Conservation (phyloP, 1,140 invertebrate genomes). For the Penaeus indicus region DNA sequence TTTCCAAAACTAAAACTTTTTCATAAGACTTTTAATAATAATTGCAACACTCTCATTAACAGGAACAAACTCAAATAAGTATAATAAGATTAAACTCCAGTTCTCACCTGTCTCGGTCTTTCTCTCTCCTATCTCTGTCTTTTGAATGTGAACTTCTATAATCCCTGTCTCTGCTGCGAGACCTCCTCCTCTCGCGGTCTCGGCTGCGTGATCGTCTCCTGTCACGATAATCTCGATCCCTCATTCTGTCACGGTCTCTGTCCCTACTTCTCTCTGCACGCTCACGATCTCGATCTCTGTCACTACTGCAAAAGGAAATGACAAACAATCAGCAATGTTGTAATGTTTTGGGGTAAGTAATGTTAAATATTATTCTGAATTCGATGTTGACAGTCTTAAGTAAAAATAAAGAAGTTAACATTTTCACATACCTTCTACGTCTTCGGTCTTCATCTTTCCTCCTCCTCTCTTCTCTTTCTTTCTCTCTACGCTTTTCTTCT, state of each 20-base stretch:
- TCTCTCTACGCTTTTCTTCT: slow-evolving; percentile 62
- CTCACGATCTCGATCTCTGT: slow-evolving; percentile 43
- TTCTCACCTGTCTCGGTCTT: slow-evolving; percentile 49
- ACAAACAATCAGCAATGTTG: background rate
- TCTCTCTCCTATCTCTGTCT: slow-evolving; percentile 46
- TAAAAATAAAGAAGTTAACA: background rate
- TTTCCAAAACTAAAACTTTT: too few relatives aligned
- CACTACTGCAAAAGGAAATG: slow-evolving; percentile 16
- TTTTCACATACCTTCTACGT: slow-evolving; percentile 21
- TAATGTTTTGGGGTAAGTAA: background rate
- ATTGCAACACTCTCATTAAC: background rate
- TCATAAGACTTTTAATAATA: background rate
- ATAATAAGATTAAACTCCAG: background rate
- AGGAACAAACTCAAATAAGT: background rate
- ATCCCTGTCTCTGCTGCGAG: slow-evolving; percentile 19
- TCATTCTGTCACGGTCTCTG: slow-evolving; percentile 43
- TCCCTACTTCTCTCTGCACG: slow-evolving; percentile 49
- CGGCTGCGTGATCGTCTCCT: slow-evolving; percentile 46
- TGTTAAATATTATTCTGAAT: background rate
- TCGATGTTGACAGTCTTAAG: background rate
- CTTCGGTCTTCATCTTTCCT: slow-evolving; percentile 58
- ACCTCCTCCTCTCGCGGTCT: slow-evolving; percentile 31
- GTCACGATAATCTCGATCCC: slow-evolving; percentile 53
- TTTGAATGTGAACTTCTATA: slow-evolving; percentile 31
- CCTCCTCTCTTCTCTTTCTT: slow-evolving; percentile 54